Evolutionary conservation across 2,888 invertebrate genomes (phyloP).

Genomic region (Dione juno): DNA sequence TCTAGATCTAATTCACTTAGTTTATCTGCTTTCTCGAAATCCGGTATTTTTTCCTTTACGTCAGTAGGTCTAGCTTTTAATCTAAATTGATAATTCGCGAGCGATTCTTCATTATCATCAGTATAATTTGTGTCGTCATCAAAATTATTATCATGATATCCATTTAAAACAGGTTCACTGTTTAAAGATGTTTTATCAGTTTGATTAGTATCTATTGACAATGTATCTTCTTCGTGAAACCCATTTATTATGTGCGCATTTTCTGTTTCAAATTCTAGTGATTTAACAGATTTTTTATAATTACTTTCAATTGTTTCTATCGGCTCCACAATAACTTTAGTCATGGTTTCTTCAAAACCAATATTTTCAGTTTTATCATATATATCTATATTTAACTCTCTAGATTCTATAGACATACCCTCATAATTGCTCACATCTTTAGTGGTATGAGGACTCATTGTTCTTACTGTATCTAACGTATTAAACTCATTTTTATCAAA

Average conservation of each 20-base stretch:
- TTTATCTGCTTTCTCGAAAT: slow-evolving; percentile 22
- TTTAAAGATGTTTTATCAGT: slow-evolving; percentile 12
- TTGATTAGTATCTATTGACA: neutral
- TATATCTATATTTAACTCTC: neutral
- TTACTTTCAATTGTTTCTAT: neutral
- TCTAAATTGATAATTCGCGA: slow-evolving; percentile 6
- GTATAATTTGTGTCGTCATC: slow-evolving; percentile 19
- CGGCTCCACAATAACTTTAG: neutral
- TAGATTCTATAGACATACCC: neutral
- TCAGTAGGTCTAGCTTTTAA: slow-evolving; percentile 28
- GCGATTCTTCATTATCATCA: slow-evolving; percentile 22
- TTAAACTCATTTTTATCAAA: neutral
- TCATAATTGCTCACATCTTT: neutral
- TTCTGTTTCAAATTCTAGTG: neutral
- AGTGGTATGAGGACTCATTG: neutral
- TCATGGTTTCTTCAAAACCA: neutral
- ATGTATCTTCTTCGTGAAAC: slow-evolving; percentile 3
- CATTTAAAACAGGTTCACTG: slow-evolving; percentile 1
- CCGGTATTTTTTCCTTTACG: slow-evolving; percentile 15
- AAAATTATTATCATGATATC: neutral
- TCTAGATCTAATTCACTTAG: slow-evolving; percentile 46
- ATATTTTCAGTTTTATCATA: neutral
- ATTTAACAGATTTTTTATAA: neutral
- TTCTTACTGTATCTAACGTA: neutral
- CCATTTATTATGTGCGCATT: slow-evolving; percentile 7